Base-by-base conservation (phyloP, 2,888 invertebrate species). In the Gerris lacustris region DNA sequence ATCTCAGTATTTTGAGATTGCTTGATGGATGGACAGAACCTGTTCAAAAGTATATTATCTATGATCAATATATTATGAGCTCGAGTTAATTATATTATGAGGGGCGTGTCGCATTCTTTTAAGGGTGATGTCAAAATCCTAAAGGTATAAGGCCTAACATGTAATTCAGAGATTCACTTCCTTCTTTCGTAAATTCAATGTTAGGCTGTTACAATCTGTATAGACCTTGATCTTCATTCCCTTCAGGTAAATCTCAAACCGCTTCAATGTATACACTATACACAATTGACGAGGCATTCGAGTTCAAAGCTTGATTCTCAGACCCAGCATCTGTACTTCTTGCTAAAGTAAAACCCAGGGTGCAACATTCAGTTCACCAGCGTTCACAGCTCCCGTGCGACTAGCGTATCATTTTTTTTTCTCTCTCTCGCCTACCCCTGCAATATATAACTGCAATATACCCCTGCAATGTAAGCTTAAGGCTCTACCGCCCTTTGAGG, bases 281-380 rank as follows among this genome's bases (percentile, higher is more conserved):
- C n/a, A n/a, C n/a, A n/a, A 43, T 64, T 66, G 5, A 66, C 63
- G 11, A 66, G 7, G 6, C 64, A 44, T 44, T 69, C 69, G 5
- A 69, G 18, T 45, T 69, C 69, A 66, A 64, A 69, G 44, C 69
- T 69, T 69, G 69, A 6, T 44, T 44, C 18, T 44, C 6, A 4
- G 66, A 6, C 44, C 64, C 69, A 44, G 44, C 6, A 6, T 6
- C 17, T 4, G 69, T 45, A 15, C 64, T 66, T 45, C 7, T 44
- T 66, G 45, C 69, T 69, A 45, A 69, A 69, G 31, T 44, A 69
- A 45, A 69, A 69, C 6, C 44, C 66, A 15, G 69, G 69, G 55
- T 69, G 69, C 15, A 69, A 69, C 44, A 63, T 17, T 1, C 17
- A 71, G 47, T 47, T n/a, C n/a, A n/a, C n/a, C n/a, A n/a, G n/a